Conservation (phyloP, 2,797 vertebrate genomes). For the Microhierax caerulescens region DNA sequence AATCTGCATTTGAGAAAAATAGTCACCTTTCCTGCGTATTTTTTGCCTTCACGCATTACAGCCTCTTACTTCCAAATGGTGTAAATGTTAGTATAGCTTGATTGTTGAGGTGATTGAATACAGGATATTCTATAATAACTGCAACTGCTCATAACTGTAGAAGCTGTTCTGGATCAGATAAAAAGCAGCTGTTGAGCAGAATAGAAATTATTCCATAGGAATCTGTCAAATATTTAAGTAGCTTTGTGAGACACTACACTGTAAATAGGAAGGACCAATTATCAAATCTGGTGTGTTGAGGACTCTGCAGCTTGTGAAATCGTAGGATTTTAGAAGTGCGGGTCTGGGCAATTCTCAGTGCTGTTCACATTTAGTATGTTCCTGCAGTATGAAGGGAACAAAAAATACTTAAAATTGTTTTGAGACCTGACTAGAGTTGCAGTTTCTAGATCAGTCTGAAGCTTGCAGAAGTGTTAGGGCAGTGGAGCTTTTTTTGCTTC, state of each 20-base stretch:
- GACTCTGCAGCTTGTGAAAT: not conserved
- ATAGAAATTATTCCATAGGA: not conserved
- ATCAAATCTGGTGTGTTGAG: not conserved
- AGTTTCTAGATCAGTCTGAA: not conserved
- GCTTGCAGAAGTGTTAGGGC: not conserved
- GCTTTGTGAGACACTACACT: not conserved
- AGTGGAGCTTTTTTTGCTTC: not conserved
- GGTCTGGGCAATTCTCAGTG: fast-evolving
- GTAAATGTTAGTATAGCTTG: not conserved
- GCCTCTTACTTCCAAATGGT: not conserved
- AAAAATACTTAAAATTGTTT: not conserved
- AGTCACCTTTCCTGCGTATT: fast-evolving
- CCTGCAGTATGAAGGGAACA: not conserved
- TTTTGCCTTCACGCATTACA: not conserved
- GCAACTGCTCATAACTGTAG: not conserved
- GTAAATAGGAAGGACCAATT: not conserved
- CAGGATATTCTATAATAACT: not conserved
- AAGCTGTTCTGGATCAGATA: not conserved
- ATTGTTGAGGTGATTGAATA: not conserved
- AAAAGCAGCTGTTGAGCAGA: not conserved
- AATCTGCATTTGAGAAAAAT: not conserved
- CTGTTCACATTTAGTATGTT: not conserved
- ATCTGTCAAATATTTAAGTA: not conserved
- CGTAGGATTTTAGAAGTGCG: not conserved
- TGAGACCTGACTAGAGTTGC: not conserved